These are phyloP conservation scores for Beroe forskalii DNA, from an alignment of 37 sponge, comb jelly and placozoan genomes.

Conservation along the genomic window DNA sequence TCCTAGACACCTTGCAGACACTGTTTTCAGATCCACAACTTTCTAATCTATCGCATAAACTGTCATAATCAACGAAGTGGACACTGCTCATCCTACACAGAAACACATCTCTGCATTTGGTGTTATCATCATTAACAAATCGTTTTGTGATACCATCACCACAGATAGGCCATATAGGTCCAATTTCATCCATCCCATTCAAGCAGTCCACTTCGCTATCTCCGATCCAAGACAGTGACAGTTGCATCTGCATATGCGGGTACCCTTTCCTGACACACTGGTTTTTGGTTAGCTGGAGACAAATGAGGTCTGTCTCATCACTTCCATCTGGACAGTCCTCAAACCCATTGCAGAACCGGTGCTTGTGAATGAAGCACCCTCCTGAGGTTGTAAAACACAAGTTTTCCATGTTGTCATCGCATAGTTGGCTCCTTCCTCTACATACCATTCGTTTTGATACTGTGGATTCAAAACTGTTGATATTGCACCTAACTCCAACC, in stretches of 20 bases:
- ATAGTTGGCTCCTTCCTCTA: neutral
- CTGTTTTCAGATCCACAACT: neutral
- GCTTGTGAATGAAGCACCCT: slow-evolving; percentile 28
- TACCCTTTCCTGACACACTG: neutral
- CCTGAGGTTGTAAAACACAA: neutral
- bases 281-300: neutral
- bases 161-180: neutral
- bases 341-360: slow-evolving; percentile 8
- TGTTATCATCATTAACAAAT: neutral
- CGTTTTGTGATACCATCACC: neutral
- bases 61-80: neutral
- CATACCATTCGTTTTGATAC: neutral
- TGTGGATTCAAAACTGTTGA: neutral
- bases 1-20: neutral
- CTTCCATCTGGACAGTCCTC: slow-evolving; percentile 20
- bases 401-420: neutral
- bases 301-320: slow-evolving; percentile 12
- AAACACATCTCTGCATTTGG: neutral
- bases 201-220: neutral
- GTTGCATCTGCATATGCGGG: neutral
- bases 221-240: neutral
- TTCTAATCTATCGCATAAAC: neutral
- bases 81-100: neutral
- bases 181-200: neutral
- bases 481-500: neutral